Evolutionary conservation across 2,888 invertebrate species (phyloP).

Genomic region (Polyommatus iphigenia): DNA sequence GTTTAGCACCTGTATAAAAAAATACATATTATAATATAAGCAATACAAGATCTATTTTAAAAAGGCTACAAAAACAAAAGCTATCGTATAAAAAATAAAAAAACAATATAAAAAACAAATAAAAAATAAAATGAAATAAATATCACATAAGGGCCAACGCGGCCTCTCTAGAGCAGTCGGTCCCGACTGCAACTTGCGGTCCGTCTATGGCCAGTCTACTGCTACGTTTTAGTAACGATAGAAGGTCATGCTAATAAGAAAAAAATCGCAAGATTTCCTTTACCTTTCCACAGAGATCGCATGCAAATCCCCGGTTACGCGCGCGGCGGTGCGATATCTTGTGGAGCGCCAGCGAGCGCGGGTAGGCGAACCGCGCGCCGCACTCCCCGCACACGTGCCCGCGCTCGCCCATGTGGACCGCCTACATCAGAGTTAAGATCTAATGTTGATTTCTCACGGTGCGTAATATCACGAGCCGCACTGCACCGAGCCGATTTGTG

Average conservation of each 20-base stretch:
- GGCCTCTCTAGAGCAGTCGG: no score
- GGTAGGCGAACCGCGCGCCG: slow-evolving; percentile 81
- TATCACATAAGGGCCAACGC: neutral
- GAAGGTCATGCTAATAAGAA: neutral
- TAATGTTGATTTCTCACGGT: no score
- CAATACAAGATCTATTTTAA: no score
- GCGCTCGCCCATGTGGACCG: slow-evolving; percentile 78
- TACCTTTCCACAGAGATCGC: slow-evolving; percentile 84
- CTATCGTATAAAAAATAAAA: no score
- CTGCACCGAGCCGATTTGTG: no score
- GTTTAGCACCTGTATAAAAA: slow-evolving; percentile 73
- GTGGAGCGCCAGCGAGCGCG: slow-evolving; percentile 82
- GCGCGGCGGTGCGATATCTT: slow-evolving; percentile 74
- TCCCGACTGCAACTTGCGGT: no score
- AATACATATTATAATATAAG: neutral
- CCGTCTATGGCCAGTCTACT: neutral
- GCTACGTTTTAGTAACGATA: neutral
- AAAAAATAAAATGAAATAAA: no score
- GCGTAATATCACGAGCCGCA: no score
- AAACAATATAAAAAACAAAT: no score
- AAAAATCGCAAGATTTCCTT: no score
- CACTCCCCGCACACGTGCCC: slow-evolving; percentile 81
- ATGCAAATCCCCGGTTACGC: slow-evolving; percentile 73
- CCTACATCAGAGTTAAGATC: slow-evolving; percentile 49
- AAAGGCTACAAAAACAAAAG: neutral